Evolutionary conservation across 2,888 invertebrate genomes (phyloP).

Genomic region (Parnassius orleans): DNA sequence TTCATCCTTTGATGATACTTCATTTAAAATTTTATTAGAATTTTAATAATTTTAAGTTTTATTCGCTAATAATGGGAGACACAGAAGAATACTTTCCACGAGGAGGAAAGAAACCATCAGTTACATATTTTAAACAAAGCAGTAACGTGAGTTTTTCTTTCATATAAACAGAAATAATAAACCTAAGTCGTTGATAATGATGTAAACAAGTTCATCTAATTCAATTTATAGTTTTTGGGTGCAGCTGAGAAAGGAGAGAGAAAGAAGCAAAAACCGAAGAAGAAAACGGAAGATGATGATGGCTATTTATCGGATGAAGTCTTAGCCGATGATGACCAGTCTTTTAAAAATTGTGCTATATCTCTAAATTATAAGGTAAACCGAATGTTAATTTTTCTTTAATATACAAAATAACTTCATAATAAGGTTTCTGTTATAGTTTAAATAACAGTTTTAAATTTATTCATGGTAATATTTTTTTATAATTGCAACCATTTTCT

Average conservation of each 20-base stretch:
- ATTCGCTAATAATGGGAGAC: slow-evolving; percentile 49
- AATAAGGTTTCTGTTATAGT: background rate
- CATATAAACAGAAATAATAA: slow-evolving; percentile 9
- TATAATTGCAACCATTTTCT: no score
- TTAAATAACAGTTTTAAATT: background rate
- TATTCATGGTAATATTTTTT: no score
- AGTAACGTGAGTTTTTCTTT: slow-evolving; percentile 54
- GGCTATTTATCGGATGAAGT: slow-evolving; percentile 70
- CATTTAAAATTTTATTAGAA: background rate
- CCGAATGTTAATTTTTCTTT: background rate
- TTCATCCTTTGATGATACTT: background rate
- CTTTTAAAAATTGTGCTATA: slow-evolving; percentile 58
- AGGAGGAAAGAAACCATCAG: slow-evolving; percentile 74
- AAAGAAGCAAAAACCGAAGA: slow-evolving; percentile 61
- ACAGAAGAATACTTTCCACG: slow-evolving; percentile 81
- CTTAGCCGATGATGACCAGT: slow-evolving; percentile 51
- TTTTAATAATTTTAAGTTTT: background rate
- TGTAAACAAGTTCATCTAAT: slow-evolving; percentile 8
- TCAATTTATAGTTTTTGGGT: slow-evolving; percentile 56
- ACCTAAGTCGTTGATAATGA: slow-evolving; percentile 4
- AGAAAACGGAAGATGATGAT: slow-evolving; percentile 64
- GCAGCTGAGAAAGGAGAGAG: slow-evolving; percentile 65
- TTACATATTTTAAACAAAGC: slow-evolving; percentile 67
- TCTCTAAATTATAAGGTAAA: slow-evolving; percentile 59
- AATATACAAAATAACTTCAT: background rate